Percentiles rank a stretch among this genome's conserved stretches.
phyloP scores from a whole-genome alignment of 2,797 vertebrate genomes.

The Betta splendens region DNA sequence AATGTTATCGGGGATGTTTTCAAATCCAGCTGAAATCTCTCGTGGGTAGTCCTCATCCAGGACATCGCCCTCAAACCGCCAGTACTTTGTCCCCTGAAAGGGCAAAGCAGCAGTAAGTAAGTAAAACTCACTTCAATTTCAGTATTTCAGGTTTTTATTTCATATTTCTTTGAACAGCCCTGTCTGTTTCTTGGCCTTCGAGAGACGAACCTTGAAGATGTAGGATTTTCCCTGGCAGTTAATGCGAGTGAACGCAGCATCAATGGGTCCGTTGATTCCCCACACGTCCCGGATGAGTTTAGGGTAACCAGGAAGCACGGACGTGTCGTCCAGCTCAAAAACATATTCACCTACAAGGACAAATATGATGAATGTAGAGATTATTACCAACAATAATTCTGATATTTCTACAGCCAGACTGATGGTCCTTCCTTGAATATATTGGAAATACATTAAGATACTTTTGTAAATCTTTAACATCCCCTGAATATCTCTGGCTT shows the following conservation, averaged over 20 bases:
- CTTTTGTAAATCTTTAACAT: too few species aligned
- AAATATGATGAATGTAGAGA: too few species aligned
- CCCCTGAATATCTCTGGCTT: too few species aligned
- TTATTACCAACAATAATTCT: too few species aligned
- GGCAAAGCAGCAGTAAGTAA: background rate
- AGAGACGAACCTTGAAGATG: conserved; percentile 90
- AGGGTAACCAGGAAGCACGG: conserved; percentile 87
- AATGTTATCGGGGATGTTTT: conserved; percentile 81
- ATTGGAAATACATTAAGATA: too few species aligned
- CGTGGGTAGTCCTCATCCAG: conserved; percentile 87
- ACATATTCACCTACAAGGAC: conserved; percentile 85
- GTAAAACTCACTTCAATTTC: too few species aligned
- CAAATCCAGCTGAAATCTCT: conserved; percentile 87
- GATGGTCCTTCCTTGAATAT: too few species aligned
- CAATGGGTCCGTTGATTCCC: conserved; percentile 92
- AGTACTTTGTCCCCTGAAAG: conserved; percentile 87
- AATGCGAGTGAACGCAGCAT: conserved; percentile 94
- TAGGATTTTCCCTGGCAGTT: conserved; percentile 97
- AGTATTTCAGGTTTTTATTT: too few species aligned
- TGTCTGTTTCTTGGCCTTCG: background rate
- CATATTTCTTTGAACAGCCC: too few species aligned
- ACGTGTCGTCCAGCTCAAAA: conserved; percentile 90
- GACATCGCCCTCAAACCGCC: conserved; percentile 89
- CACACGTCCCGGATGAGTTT: conserved; percentile 92
- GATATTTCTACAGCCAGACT: too few species aligned